These are phyloP conservation scores for Thunnus maccoyii DNA, from an alignment of 2,113 vertebrate species.

Conservation along the genomic window DNA sequence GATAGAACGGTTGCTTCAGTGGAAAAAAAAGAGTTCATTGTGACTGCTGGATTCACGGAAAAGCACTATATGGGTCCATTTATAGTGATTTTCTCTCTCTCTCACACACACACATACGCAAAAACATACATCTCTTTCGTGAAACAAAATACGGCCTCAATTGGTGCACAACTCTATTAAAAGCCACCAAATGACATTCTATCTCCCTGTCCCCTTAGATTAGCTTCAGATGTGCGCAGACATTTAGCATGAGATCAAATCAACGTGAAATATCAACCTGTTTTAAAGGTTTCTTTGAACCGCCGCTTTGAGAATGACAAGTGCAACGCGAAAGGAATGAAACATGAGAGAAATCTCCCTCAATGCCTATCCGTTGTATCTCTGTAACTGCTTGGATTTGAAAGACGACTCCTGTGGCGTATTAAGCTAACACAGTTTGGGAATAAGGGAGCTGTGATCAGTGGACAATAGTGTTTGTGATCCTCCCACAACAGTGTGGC, in stretches of 20 bases:
- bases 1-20: not conserved
- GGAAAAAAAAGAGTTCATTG: not conserved
- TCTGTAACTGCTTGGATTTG: slow-evolving; percentile 32
- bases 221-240: slow-evolving; percentile 35
- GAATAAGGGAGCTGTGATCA: slow-evolving; percentile 49
- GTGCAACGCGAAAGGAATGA: slow-evolving; percentile 39
- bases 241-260: slow-evolving; percentile 68
- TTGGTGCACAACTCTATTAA: slow-evolving; percentile 46
- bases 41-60: slow-evolving; percentile 2
- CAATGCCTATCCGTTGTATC: slow-evolving; percentile 23
- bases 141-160: slow-evolving; percentile 39
- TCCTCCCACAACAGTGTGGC: slow-evolving; percentile 25
- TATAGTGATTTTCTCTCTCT: not conserved
- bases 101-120: no score
- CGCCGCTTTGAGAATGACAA: slow-evolving; percentile 30
- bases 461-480: slow-evolving; percentile 48
- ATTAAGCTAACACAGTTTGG: slow-evolving; percentile 72
- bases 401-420: slow-evolving; percentile 58
- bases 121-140: not conserved
- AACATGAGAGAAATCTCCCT: slow-evolving; percentile 58
- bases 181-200: slow-evolving; percentile 34
- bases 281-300: slow-evolving; percentile 43
- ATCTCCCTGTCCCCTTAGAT: slow-evolving; percentile 33
- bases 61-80: not conserved
- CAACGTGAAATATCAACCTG: slow-evolving; percentile 52